Conservation (phyloP, 2,797 vertebrate genomes). For the Sphenopsis melanotis region DNA sequence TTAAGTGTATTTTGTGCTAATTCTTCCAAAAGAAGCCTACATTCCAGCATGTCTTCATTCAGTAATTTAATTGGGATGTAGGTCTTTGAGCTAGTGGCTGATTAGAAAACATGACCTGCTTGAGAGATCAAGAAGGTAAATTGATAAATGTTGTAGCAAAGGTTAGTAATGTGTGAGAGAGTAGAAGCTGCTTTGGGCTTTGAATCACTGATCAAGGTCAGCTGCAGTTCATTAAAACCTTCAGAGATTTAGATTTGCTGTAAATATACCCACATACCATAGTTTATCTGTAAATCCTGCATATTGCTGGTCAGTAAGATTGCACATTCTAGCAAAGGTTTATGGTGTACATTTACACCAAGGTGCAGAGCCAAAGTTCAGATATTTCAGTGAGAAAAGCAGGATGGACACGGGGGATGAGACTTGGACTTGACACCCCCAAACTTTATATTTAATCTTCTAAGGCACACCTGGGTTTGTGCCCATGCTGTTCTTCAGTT, state of each 20-base stretch:
- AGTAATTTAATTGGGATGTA: constrained; percentile 79
- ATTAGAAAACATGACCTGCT: constrained; percentile 92
- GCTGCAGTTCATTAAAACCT: constrained; percentile 86
- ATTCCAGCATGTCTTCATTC: constrained; percentile 71
- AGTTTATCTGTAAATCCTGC: constrained; percentile 53
- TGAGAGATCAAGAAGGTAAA: constrained; percentile 94
- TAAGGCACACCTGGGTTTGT: not conserved
- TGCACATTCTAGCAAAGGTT: not conserved
- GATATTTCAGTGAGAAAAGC: not conserved
- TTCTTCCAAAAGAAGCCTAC: constrained; percentile 50
- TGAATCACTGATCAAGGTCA: constrained; percentile 85
- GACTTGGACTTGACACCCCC: rapidly evolving
- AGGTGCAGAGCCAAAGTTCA: not conserved
- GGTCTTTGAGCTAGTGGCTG: constrained; percentile 74
- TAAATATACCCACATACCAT: constrained; percentile 52
- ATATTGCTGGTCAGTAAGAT: not conserved
- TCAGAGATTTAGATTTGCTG: constrained; percentile 68
- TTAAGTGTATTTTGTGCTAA: constrained; percentile 20
- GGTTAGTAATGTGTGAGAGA: constrained; percentile 80
- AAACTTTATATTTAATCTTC: not conserved
- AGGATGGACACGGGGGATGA: not conserved
- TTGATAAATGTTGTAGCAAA: constrained; percentile 90
- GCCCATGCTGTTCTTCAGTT: not conserved
- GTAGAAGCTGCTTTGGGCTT: constrained; percentile 74
- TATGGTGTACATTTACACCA: not conserved